Evolutionary conservation across 2,113 vertebrate genomes (phyloP).

Genomic region (Tricholaema leucomelas): DNA sequence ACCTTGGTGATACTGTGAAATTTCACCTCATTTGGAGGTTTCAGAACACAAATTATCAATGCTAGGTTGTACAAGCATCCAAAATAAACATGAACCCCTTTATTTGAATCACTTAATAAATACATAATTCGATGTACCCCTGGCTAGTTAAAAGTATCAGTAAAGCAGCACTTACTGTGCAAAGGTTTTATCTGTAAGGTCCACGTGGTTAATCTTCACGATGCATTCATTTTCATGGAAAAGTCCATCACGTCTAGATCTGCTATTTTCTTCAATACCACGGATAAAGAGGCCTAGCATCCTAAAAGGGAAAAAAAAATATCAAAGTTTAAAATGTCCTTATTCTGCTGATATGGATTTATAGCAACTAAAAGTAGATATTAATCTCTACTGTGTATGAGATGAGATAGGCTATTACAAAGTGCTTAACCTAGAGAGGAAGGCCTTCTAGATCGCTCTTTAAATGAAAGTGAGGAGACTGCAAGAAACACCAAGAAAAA

Average conservation of each 20-base stretch:
- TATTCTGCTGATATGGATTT: background rate
- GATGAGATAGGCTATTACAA: background rate
- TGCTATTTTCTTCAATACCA: constrained; percentile 91
- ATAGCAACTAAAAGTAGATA: constrained; percentile 15
- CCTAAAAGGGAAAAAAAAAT: constrained; percentile 64
- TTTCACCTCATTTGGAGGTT: background rate
- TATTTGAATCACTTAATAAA: background rate
- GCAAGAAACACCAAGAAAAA: background rate
- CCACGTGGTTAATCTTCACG: constrained; percentile 88
- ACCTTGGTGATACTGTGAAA: too few relatives aligned
- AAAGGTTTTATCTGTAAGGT: constrained; percentile 92
- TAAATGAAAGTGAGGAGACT: background rate
- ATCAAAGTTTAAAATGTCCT: background rate
- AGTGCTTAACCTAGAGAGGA: background rate
- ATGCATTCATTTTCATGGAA: constrained; percentile 94
- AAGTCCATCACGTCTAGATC: constrained; percentile 86
- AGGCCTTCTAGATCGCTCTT: background rate
- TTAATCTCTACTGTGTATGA: background rate
- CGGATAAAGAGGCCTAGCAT: constrained; percentile 91
- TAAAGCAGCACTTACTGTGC: constrained; percentile 85
- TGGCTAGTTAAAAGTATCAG: background rate
- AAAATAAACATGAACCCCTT: background rate
- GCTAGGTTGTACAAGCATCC: background rate
- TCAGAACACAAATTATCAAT: background rate
- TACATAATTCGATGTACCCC: background rate